Evolutionary conservation across 2,888 invertebrate genomes (phyloP).

Genomic region (Oxycera nigricornis): DNA sequence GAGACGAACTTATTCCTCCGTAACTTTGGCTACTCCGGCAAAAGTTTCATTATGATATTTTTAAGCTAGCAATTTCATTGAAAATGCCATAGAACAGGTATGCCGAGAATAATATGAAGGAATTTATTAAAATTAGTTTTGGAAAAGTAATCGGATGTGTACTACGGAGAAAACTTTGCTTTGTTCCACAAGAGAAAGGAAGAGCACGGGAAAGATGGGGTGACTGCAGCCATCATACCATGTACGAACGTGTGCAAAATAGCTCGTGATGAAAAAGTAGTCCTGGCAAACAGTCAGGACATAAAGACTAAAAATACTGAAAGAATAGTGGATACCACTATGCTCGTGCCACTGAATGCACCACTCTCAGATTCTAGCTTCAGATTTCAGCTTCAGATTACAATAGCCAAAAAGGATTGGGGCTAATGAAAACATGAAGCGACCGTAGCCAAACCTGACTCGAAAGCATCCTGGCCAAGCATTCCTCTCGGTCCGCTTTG

Average conservation of each 20-base stretch:
- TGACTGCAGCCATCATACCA: neutral
- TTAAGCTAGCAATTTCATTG: conserved; percentile 1
- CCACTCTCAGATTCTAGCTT: neutral
- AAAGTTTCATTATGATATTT: neutral
- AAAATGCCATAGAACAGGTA: conserved; percentile 4
- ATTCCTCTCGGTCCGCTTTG: neutral
- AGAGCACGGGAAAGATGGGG: neutral
- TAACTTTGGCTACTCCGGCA: neutral
- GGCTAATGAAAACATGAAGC: conserved; percentile 22
- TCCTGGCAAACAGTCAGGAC: conserved; percentile 11
- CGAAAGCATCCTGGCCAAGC: neutral
- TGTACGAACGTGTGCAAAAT: neutral
- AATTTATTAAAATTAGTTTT: conserved; percentile 39
- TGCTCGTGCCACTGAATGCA: neutral
- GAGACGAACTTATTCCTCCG: conserved; percentile 3
- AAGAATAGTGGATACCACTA: neutral
- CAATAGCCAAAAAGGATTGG: conserved; percentile 23
- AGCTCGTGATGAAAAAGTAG: neutral
- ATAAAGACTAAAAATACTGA: neutral
- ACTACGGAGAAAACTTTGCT: conserved; percentile 15
- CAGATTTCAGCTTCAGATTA: neutral
- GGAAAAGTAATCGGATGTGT: conserved; percentile 20
- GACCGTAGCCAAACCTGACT: conserved; percentile 2
- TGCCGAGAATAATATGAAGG: neutral
- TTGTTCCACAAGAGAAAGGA: neutral